Base-by-base conservation (phyloP, 2,797 vertebrate species). In the Helicolenus hilgendorfi region DNA sequence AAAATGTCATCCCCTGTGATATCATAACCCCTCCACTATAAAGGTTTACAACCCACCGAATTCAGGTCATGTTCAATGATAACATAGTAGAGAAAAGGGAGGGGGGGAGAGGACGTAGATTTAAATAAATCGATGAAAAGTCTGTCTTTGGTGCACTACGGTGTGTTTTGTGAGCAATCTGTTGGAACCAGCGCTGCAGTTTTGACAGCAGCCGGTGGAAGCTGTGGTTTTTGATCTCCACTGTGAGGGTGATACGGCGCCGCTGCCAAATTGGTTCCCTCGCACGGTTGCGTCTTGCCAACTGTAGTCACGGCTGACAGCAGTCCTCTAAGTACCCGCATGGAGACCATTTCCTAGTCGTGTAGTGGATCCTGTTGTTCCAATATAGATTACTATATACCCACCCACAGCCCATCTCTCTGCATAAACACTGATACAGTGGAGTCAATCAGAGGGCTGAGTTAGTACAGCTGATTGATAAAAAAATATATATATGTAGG, bases 11-110 rank as follows among this genome's bases (percentile, higher is more conserved):
- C 77, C 65, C 41, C 22, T 70, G 36, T 60, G 24, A 88, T 73
- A 72, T 87, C 36, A 53, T 77, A 83, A 83, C 60, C 53, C 22
- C 20, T 73, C 35, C 62, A 29, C 45, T 22, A 62, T 91, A 85
- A 92, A 94, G 68, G 64, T 92, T 93, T 89, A 85, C 72, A 72
- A 60, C 29, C 53, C 55, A 15, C 22, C 10, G 4, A 86, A 86
- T 82, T 36, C 36, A 65, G 65, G 77, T 56, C 81, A 77, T 49
- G 62, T 89, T 88, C 86, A 83, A 91, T 70, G 36, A 81, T 72
- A 72, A 83, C 27, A 72, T 8, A 36, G 15, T 3, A 31, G 38
- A 70, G 27, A 26, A 75, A 72, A 26, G 35, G 8, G 49, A 9
- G 49, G 0, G 9, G 45, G 10, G 9, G 7, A 22, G 4, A 24